Evolutionary conservation across 2,888 invertebrate species (phyloP).

Genomic region (Crematogaster levior): DNA sequence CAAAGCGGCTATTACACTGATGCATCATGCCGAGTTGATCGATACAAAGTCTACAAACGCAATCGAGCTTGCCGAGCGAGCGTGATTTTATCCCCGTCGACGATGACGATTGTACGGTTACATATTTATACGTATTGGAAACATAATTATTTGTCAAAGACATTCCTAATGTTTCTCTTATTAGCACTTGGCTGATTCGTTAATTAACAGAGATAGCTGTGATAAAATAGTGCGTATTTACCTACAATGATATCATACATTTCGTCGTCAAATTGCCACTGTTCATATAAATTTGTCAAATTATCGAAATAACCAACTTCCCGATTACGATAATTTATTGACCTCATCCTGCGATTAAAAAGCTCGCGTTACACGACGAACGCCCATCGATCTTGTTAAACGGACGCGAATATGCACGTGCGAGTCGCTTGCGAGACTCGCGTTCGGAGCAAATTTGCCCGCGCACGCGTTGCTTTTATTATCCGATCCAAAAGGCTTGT

Average conservation of each 20-base stretch:
- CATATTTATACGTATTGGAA: slow-evolving; percentile 21
- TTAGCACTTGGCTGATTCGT: background rate
- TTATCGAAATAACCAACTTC: slow-evolving; percentile 24
- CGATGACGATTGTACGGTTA: slow-evolving; percentile 36
- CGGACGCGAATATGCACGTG: slow-evolving; percentile 39
- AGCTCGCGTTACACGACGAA: slow-evolving; percentile 25
- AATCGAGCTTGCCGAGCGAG: slow-evolving; percentile 24
- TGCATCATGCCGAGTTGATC: slow-evolving; percentile 45
- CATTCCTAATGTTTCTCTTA: background rate
- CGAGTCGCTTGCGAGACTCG: slow-evolving; percentile 35
- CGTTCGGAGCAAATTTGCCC: slow-evolving; percentile 39
- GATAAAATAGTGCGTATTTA: slow-evolving; percentile 18
- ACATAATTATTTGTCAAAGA: slow-evolving; percentile 24
- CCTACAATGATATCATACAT: background rate
- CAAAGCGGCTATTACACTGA: slow-evolving; percentile 40
- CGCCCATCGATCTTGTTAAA: slow-evolving; percentile 47
- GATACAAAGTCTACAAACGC: slow-evolving; percentile 41
- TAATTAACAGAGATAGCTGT: slow-evolving; percentile 30
- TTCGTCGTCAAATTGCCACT: background rate
- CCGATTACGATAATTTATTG: slow-evolving; percentile 31
- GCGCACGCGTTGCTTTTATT: slow-evolving; percentile 40
- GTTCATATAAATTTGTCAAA: slow-evolving; percentile 35
- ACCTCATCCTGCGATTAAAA: slow-evolving; percentile 26
- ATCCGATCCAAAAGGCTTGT: slow-evolving; percentile 18
- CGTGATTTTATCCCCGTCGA: slow-evolving; percentile 14